phyloP scores from a whole-genome alignment of 2,113 vertebrate species.

The Alectura lathami region DNA sequence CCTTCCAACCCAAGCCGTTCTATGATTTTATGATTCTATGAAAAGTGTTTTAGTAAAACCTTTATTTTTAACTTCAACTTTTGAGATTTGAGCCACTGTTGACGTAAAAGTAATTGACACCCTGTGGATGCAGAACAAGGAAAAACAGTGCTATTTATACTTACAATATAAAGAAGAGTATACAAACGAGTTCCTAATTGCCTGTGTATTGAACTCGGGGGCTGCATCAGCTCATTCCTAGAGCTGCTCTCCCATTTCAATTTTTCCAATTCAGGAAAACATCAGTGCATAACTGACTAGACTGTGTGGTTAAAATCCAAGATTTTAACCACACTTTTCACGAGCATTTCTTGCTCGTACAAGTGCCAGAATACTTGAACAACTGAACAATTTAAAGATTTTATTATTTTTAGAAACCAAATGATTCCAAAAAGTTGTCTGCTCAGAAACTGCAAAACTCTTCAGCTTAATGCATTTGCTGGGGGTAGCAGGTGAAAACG shows the following conservation, averaged over 20 bases:
- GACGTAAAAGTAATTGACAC: not conserved
- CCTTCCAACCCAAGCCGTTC: too few species aligned
- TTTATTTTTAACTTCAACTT: not conserved
- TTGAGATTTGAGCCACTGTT: not conserved
- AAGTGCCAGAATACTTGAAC: not conserved
- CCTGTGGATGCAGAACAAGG: not conserved
- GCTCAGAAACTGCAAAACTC: not conserved
- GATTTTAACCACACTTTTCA: too few species aligned
- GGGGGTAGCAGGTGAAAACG: conserved; percentile 56
- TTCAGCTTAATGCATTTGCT: not conserved
- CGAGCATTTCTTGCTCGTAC: not conserved
- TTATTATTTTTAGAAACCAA: not conserved
- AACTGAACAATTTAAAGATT: not conserved
- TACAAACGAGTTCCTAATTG: not conserved
- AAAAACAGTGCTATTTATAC: not conserved
- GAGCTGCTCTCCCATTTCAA: not conserved
- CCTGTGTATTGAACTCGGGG: not conserved
- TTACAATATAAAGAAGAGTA: not conserved
- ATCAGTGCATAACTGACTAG: not conserved
- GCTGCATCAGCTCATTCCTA: not conserved
- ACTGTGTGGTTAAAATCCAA: not conserved
- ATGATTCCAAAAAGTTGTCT: not conserved
- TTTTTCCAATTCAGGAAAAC: not conserved
- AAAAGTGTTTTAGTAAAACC: not conserved
- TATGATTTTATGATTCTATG: too few species aligned